Evolutionary conservation across 2,113 vertebrate species (phyloP).

Genomic region (Pimephales promelas): DNA sequence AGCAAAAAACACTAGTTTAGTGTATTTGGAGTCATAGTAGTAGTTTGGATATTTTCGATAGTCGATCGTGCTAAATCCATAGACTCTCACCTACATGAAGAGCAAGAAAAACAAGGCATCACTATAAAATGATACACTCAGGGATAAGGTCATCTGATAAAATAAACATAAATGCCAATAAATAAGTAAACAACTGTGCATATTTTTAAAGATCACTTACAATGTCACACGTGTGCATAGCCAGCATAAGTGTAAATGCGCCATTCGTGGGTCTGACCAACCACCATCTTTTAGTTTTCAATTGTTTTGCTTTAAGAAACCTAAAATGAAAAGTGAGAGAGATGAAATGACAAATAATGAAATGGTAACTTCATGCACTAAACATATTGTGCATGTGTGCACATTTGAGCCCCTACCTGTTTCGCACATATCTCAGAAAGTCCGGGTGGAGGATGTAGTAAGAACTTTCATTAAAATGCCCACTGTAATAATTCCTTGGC

Average conservation of each 20-base stretch:
- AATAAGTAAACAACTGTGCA: no score
- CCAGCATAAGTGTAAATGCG: slow-evolving; percentile 83
- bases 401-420: slow-evolving; percentile 75
- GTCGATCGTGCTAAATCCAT: slow-evolving; percentile 84
- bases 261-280: slow-evolving; percentile 84
- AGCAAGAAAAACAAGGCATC: not conserved
- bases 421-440: slow-evolving; percentile 83
- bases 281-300: slow-evolving; percentile 70
- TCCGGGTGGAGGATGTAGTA: slow-evolving; percentile 85
- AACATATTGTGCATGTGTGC: not conserved
- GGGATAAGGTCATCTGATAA: no score
- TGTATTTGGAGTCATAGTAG: slow-evolving; percentile 77
- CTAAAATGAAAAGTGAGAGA: slow-evolving; percentile 61
- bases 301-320: slow-evolving; percentile 76
- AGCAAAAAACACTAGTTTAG: slow-evolving; percentile 71
- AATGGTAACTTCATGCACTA: not conserved
- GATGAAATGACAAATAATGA: not conserved
- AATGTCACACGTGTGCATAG: slow-evolving; percentile 87
- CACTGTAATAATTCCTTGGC: slow-evolving; percentile 71
- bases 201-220: slow-evolving; percentile 66
- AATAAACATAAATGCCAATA: not conserved
- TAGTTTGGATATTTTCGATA: slow-evolving; percentile 78
- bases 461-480: slow-evolving; percentile 67
- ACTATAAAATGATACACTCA: not conserved
- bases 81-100: slow-evolving; percentile 79